Evolutionary conservation across 1,140 invertebrate genomes (phyloP), one percentile per base, ranked within the genome.

Genomic region (Anastrepha obliqua): DNA sequence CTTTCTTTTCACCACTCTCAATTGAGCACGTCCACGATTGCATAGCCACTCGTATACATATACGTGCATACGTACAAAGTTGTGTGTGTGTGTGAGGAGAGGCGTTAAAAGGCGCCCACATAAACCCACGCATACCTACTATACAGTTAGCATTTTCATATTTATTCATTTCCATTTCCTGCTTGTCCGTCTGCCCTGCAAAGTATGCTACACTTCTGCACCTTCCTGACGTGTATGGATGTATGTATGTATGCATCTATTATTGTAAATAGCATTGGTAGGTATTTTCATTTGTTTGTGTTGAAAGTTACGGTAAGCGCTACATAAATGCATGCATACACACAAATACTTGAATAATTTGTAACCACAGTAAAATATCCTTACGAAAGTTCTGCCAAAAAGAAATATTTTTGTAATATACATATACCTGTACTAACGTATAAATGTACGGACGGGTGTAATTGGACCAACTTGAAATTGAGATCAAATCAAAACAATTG

Each of bases 401-500:
- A 81, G 74, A 20, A 17, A 29, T 42, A 20, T 51, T 17, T 39
- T 51, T 78, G 15, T 62, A 29, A 44, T 51, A 44, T 51, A 17
- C 17, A 51, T 51, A 2, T 42, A 39, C 15, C 13, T 70, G n/a
- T 47, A 44, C 42, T 9, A 44, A 11, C 4, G 39, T 74, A 8
- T 74, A 7, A 44, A 17, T 74, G 42, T 42, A 74, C 0, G 29
- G 8, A 11, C 29, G 64, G 20, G 29, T 42, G 5, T 29, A 51
- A 15, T 55, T 20, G 8, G n/a, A 42, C 17, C 42, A 42, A 29
- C 6, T 55, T 47, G 47, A 29, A 55, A 81, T 81, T 81, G 74
- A 29, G 74, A 55, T 81, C 74, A 81, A 81, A 81, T 81, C 74
- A 81, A 81, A 81, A 81, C 47, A 81, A 81, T 55, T 81, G 74